These are phyloP conservation scores for Altica lythri DNA, from an alignment of 2,888 invertebrate species.

Conservation along the genomic window DNA sequence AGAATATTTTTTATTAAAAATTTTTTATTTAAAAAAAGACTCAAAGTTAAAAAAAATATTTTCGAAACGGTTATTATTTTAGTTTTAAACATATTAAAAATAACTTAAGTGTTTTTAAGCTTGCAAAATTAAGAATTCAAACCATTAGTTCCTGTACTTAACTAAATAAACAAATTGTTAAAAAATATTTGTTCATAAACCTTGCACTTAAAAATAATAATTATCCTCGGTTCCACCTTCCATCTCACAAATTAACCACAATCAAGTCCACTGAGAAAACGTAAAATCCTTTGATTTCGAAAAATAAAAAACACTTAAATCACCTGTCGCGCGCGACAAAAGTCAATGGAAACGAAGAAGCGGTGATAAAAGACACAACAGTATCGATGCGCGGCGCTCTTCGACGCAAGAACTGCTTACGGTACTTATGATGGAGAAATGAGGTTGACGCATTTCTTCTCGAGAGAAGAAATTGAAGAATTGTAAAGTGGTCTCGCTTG, in stretches of 20 bases:
- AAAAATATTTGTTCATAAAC: no score
- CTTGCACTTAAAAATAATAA: no score
- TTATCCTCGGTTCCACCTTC: no score
- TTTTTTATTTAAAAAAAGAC: no score
- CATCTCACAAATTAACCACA: not conserved
- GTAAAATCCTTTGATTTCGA: not conserved
- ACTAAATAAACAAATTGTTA: no score
- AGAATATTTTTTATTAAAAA: no score
- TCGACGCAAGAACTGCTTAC: constrained; percentile 45
- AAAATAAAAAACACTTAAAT: constrained; percentile 11
- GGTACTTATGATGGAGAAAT: constrained; percentile 52
- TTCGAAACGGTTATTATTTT: no score
- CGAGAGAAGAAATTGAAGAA: constrained; percentile 29
- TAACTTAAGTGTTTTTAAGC: no score
- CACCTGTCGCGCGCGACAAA: constrained; percentile 15
- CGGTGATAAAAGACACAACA: constrained; percentile 28
- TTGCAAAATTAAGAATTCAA: no score
- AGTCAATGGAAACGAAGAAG: constrained; percentile 7
- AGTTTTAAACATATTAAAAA: no score
- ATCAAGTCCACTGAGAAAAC: not conserved
- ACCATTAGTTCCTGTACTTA: no score
- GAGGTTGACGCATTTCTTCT: constrained; percentile 49
- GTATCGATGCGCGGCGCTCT: constrained; percentile 39
- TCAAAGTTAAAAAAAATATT: no score
- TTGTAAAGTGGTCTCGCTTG: constrained; percentile 47